These are phyloP conservation scores for Alectoris magna DNA, from an alignment of 2,797 vertebrate genomes.

Conservation along the genomic window DNA sequence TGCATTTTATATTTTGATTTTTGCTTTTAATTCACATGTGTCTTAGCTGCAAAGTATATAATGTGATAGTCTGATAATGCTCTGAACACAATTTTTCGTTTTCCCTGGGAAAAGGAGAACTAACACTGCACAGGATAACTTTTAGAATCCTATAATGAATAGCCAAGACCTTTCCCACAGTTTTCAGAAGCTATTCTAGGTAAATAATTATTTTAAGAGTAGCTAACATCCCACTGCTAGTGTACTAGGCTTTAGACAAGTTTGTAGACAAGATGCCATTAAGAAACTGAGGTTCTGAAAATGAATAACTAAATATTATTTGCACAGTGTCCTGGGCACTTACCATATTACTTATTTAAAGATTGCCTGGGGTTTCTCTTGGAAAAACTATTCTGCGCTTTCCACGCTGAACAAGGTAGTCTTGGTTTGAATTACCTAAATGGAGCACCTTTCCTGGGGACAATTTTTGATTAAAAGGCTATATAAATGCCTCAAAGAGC, in stretches of 20 bases:
- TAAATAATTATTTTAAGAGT: background rate
- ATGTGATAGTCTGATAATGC: background rate
- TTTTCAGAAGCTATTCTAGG: background rate
- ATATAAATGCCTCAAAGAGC: background rate
- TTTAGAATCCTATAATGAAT: background rate
- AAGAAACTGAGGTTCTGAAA: background rate
- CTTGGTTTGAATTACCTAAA: background rate
- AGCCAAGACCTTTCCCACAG: background rate
- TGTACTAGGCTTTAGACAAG: background rate
- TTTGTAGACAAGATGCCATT: background rate
- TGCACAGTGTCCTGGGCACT: background rate
- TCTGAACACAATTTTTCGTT: background rate
- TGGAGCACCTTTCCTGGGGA: background rate
- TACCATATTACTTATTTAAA: background rate
- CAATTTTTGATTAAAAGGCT: background rate
- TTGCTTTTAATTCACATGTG: background rate
- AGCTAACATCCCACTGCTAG: background rate
- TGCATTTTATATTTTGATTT: background rate
- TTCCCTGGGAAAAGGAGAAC: background rate
- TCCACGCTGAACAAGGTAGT: background rate
- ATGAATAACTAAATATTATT: background rate
- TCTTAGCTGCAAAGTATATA: background rate
- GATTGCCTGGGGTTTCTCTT: background rate
- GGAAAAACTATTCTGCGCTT: background rate
- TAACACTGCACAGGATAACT: background rate